Percentiles rank a stretch among this genome's conserved stretches.
Evolutionary conservation across 2,888 invertebrate species (phyloP).

Genomic region (Heliconius charithonia): DNA sequence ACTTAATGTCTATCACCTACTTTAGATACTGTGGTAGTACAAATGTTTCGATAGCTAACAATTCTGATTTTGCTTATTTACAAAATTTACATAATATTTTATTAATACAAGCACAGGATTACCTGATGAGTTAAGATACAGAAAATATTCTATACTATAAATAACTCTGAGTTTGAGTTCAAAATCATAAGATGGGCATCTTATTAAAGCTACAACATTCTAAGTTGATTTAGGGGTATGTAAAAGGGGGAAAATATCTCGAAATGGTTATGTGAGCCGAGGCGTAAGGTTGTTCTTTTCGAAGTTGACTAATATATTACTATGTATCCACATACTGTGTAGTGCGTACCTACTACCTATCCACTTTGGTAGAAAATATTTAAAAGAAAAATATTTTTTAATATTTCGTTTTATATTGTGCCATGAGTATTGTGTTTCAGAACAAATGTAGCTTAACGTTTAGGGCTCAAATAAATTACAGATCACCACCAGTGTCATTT

Average conservation of each 20-base stretch:
- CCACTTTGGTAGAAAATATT: background rate
- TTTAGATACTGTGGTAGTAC: constrained; percentile 30
- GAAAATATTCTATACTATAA: too few relatives aligned
- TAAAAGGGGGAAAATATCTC: background rate
- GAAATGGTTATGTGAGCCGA: constrained; percentile 3
- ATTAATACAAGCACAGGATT: background rate
- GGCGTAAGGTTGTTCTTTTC: background rate
- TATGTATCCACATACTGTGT: background rate
- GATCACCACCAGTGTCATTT: background rate
- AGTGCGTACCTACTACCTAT: background rate
- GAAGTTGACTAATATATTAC: constrained; percentile 2
- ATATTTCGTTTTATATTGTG: background rate
- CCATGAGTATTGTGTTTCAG: background rate
- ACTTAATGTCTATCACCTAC: constrained; percentile 34
- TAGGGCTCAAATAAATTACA: background rate
- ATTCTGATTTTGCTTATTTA: background rate
- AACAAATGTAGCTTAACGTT: background rate
- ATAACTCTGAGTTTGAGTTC: too few relatives aligned
- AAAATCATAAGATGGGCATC: background rate
- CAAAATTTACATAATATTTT: background rate
- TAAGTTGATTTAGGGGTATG: background rate
- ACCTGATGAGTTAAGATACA: too few relatives aligned
- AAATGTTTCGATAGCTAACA: constrained; percentile 2
- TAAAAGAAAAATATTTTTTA: background rate
- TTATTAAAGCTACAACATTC: background rate